phyloP scores from a whole-genome alignment of 2,797 vertebrate species.

The Myoxocephalus aenaeus region DNA sequence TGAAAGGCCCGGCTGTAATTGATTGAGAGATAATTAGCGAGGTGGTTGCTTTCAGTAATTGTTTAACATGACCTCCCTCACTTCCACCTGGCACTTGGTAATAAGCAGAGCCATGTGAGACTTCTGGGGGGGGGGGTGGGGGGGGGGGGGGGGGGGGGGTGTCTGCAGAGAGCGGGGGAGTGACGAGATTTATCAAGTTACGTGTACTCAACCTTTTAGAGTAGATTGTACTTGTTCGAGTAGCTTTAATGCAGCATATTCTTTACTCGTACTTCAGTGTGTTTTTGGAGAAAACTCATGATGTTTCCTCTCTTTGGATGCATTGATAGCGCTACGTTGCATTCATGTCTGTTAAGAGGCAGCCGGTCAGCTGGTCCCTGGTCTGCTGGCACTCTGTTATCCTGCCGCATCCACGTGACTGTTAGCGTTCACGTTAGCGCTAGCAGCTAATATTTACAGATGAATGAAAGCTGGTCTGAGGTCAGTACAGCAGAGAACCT shows the following conservation, averaged over 20 bases:
- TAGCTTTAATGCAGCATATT: not conserved
- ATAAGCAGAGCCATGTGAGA: not conserved
- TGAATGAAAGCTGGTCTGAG: not conserved
- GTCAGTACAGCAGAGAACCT: not conserved
- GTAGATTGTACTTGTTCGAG: not conserved
- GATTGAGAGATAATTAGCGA: slow-evolving; percentile 36
- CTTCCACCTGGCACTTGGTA: not conserved
- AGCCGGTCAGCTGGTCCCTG: not conserved
- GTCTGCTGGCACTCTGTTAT: not conserved
- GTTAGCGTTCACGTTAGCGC: not conserved
- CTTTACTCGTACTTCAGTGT: not conserved
- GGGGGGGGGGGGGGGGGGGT: too few relatives aligned
- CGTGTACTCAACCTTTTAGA: not conserved
- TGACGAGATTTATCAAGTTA: not conserved
- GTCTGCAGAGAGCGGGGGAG: too few relatives aligned
- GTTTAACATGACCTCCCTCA: slow-evolving; percentile 38
- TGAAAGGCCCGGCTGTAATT: slow-evolving; percentile 10
- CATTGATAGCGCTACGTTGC: not conserved
- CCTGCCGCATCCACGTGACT: not conserved
- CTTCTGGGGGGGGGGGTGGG: too few relatives aligned
- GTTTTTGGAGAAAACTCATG: too few relatives aligned
- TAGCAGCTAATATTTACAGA: not conserved
- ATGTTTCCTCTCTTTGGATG: too few relatives aligned
- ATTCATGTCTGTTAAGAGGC: not conserved
- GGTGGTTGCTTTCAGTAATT: slow-evolving; percentile 31